These are phyloP conservation scores for Ganaspis brasiliensis DNA, from an alignment of 2,888 invertebrate genomes.

Conservation along the genomic window DNA sequence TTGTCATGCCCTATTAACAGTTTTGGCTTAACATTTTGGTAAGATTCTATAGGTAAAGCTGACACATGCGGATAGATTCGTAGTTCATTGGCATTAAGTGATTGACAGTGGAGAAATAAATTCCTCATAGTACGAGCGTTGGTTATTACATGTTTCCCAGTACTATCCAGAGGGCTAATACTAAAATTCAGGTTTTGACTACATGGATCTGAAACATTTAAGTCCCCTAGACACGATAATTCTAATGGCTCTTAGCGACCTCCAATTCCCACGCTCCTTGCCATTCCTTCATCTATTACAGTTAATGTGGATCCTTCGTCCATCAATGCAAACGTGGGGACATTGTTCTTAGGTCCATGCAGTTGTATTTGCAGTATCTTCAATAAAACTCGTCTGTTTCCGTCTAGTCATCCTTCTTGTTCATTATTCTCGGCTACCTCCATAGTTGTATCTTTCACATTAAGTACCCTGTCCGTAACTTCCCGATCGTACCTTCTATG, in stretches of 20 bases:
- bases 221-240: background rate
- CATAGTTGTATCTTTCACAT: too few relatives aligned
- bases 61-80: background rate
- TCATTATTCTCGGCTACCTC: too few relatives aligned
- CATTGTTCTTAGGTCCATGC: background rate
- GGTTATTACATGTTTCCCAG: background rate
- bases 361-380: background rate
- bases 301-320: background rate
- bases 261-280: background rate
- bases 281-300: background rate
- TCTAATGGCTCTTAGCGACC: background rate
- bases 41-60: background rate
- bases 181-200: background rate
- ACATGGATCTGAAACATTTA: background rate
- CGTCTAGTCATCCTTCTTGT: background rate
- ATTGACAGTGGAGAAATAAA: background rate
- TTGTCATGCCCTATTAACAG: constrained; percentile 49
- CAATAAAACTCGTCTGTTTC: background rate
- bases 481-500: background rate
- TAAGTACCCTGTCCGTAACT: background rate
- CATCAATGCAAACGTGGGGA: background rate
- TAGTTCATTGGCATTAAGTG: background rate
- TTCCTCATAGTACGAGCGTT: background rate
- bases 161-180: background rate
- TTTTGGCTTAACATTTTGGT: background rate